These are phyloP conservation scores for Ptychoptera contaminata DNA, from an alignment of 2,888 invertebrate genomes.

Conservation along the genomic window DNA sequence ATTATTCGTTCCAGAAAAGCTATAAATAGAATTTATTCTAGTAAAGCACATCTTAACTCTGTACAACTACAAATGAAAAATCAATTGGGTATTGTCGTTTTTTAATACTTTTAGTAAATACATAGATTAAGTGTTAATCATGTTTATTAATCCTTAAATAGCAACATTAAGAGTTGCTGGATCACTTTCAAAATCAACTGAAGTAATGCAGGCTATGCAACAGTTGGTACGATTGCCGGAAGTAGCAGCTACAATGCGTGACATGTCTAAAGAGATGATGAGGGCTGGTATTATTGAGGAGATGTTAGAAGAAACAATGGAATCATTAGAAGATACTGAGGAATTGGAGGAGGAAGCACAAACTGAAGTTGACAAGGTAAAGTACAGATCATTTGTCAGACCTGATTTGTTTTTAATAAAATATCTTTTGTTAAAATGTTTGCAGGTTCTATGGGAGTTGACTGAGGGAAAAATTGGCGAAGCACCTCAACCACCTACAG, in stretches of 20 bases:
- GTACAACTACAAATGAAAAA: conserved; percentile 96
- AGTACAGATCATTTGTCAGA: neutral
- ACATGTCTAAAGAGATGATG: conserved; percentile 98
- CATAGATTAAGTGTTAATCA: neutral
- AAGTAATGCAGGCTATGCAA: conserved; percentile 99
- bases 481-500: conserved; percentile 66
- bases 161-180: conserved; percentile 91
- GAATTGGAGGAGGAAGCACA: conserved; percentile 95
- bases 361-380: conserved; percentile 78
- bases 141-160: conserved; percentile 22
- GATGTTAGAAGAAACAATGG: conserved; percentile 97
- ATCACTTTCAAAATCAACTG: conserved; percentile 84
- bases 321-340: conserved; percentile 78
- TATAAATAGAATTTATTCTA: conserved; percentile 79
- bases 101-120: neutral
- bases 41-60: conserved; percentile 94
- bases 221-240: conserved; percentile 79
- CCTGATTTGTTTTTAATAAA: conserved; percentile 1
- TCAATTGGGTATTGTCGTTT: conserved; percentile 55
- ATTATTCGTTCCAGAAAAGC: conserved; percentile 77
- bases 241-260: conserved; percentile 90
- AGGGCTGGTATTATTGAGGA: conserved; percentile 97
- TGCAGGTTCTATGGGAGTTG: conserved; percentile 60
- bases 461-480: conserved; percentile 85
- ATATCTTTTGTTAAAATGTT: conserved; percentile 33